These are phyloP conservation scores for Heliothis subflexa DNA, from an alignment of 1,140 invertebrate genomes.

Conservation along the genomic window DNA sequence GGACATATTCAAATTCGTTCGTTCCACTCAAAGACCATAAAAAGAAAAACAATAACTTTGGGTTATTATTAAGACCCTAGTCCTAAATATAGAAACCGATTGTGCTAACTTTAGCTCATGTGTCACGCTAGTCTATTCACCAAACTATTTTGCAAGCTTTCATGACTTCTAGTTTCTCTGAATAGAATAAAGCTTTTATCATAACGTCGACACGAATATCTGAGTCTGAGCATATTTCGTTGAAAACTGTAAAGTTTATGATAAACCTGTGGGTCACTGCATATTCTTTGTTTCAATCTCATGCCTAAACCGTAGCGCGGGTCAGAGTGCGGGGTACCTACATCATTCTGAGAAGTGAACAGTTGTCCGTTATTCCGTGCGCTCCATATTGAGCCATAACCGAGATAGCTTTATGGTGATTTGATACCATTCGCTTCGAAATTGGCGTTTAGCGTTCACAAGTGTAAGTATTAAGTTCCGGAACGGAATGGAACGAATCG, in stretches of 20 bases:
- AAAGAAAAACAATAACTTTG: too few relatives aligned
- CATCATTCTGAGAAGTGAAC: slow-evolving; percentile 69
- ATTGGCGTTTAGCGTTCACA: slow-evolving; percentile 76
- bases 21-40: too few relatives aligned
- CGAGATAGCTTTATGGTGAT: slow-evolving; percentile 84
- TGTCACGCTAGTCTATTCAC: not conserved
- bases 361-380: slow-evolving; percentile 78
- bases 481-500: slow-evolving; percentile 64
- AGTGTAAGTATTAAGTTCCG: slow-evolving; percentile 62
- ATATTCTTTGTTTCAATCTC: slow-evolving; percentile 55
- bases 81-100: not conserved
- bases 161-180: not conserved
- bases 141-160: not conserved
- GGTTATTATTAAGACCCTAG: too few relatives aligned
- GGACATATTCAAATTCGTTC: not conserved
- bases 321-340: slow-evolving; percentile 74
- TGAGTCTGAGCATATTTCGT: slow-evolving; percentile 26
- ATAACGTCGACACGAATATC: slow-evolving; percentile 24
- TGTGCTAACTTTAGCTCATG: slow-evolving; percentile 9
- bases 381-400: slow-evolving; percentile 77
- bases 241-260: slow-evolving; percentile 40
- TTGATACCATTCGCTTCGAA: slow-evolving; percentile 81
- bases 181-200: not conserved
- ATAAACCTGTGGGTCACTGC: slow-evolving; percentile 45
- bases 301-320: slow-evolving; percentile 54